Conservation (phyloP, 2,888 invertebrate species). For the Pardosa pseudoannulata region DNA sequence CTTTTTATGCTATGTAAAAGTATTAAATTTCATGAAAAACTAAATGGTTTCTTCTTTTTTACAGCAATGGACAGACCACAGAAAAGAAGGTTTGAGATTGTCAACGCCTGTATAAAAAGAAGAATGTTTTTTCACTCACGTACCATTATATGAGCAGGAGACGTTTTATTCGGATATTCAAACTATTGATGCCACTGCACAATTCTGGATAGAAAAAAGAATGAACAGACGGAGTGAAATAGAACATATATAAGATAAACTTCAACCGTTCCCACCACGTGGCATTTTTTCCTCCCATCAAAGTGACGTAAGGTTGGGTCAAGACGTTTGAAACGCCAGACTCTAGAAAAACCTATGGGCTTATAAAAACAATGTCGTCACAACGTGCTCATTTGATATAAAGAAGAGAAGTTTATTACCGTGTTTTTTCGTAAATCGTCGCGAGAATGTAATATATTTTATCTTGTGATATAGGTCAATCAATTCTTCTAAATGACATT, state of each 20-base stretch:
- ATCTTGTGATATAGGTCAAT: background rate
- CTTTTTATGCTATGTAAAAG: background rate
- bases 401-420: background rate
- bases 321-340: too few species aligned
- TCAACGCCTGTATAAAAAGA: slow-evolving; percentile 62
- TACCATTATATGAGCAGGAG: too few species aligned
- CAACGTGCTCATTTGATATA: background rate
- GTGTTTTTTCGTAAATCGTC: background rate
- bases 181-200: too few species aligned
- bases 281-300: background rate
- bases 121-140: too few species aligned
- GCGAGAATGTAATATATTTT: background rate
- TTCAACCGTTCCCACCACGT: background rate
- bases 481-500: background rate
- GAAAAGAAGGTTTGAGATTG: slow-evolving; percentile 64
- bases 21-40: background rate
- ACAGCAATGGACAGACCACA: slow-evolving; percentile 68
- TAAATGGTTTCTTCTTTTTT: background rate
- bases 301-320: background rate
- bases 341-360: background rate
- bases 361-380: background rate
- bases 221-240: background rate
- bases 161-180: too few species aligned
- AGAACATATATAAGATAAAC: too few species aligned
- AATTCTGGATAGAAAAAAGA: too few species aligned